These are phyloP conservation scores for Digitonthophagus gazella DNA, from an alignment of 2,888 invertebrate species.

Conservation along the genomic window DNA sequence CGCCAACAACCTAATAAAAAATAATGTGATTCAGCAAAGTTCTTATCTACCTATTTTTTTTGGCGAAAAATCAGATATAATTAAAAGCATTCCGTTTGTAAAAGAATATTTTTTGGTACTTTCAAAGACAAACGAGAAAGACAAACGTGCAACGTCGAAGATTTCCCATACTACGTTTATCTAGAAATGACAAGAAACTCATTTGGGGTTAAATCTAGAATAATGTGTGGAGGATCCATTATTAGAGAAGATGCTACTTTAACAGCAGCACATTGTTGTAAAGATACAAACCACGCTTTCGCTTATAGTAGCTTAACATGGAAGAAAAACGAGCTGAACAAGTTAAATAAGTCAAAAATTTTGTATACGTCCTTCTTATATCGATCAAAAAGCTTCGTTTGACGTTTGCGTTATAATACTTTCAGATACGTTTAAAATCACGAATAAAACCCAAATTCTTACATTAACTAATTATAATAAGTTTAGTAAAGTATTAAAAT, in stretches of 20 bases:
- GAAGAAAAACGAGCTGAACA: neutral
- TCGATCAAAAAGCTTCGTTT: neutral
- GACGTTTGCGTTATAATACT: constrained; percentile 2
- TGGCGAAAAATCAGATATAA: no score
- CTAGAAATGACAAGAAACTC: neutral
- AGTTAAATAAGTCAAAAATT: neutral
- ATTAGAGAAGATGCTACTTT: constrained; percentile 31
- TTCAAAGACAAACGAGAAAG: constrained; percentile 38
- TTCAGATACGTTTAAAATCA: neutral
- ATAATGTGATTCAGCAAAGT: no score
- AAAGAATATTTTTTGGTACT: no score
- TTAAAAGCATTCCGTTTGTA: no score
- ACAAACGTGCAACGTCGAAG: constrained; percentile 29
- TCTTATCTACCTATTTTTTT: no score
- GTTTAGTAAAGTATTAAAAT: neutral
- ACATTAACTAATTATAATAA: neutral
- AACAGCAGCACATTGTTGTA: constrained; percentile 40
- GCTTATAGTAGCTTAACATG: neutral
- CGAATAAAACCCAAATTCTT: neutral
- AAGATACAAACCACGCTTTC: neutral
- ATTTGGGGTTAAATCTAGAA: constrained; percentile 28
- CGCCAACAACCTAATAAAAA: no score
- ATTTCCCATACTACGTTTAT: constrained; percentile 32
- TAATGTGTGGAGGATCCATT: constrained; percentile 38
- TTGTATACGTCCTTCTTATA: constrained; percentile 1